Evolutionary conservation across 2,888 invertebrate species (phyloP).

Genomic region (Apamea epomidion): DNA sequence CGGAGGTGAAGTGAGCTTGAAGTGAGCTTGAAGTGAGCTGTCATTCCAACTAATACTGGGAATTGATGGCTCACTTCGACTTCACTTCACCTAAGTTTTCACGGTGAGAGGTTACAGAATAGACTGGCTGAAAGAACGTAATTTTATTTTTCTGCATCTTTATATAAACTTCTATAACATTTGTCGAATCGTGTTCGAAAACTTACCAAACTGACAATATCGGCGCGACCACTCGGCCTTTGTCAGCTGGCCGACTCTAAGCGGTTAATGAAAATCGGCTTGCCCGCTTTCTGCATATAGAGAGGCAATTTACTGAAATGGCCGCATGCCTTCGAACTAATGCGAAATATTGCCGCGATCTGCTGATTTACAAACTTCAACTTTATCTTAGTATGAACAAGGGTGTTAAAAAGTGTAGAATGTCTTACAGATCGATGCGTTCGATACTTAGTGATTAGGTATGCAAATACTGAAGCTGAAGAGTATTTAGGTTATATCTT

Average conservation of each 20-base stretch:
- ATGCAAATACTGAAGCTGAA: constrained; percentile 79
- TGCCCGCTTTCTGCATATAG: constrained; percentile 86
- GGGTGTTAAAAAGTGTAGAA: constrained; percentile 19
- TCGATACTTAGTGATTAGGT: constrained; percentile 77
- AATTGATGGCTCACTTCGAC: background rate
- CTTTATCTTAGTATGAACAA: constrained; percentile 46
- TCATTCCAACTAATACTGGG: background rate
- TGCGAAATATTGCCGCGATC: constrained; percentile 77
- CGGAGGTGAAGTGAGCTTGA: background rate
- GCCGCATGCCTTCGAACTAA: constrained; percentile 81
- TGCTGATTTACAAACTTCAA: constrained; percentile 58
- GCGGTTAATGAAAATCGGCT: constrained; percentile 87
- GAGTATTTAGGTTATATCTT: constrained; percentile 76
- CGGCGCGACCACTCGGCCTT: constrained; percentile 72
- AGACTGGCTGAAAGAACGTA: background rate
- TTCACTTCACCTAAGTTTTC: background rate
- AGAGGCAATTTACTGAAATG: constrained; percentile 86
- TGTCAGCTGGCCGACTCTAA: constrained; percentile 75
- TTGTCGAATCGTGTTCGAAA: constrained; percentile 37
- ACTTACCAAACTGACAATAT: constrained; percentile 63
- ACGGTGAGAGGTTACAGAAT: background rate
- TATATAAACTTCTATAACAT: constrained; percentile 2
- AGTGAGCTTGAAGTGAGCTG: background rate
- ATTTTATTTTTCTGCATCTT: background rate
- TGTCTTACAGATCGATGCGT: constrained; percentile 65